phyloP scores from a whole-genome alignment of 2,888 invertebrate species.

The Drosophila flavopinicola region DNA sequence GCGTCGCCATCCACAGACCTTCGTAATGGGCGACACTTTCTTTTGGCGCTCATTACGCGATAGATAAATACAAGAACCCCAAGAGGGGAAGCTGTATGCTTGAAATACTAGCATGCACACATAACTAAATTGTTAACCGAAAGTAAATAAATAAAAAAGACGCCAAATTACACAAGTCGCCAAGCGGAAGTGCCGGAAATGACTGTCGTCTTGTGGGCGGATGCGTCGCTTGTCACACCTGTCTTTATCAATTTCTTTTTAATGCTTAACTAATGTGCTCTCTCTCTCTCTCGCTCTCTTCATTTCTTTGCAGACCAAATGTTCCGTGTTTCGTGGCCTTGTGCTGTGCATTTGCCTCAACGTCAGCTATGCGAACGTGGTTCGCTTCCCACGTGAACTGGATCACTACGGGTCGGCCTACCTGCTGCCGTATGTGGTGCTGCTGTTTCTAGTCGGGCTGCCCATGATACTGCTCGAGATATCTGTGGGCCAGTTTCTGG shows the following conservation, averaged over 20 bases:
- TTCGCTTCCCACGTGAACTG: slow-evolving; percentile 84
- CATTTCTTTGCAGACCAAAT: slow-evolving; percentile 82
- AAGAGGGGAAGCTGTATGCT: slow-evolving; percentile 12
- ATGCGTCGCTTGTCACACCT: slow-evolving; percentile 28
- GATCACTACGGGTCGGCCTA: slow-evolving; percentile 84
- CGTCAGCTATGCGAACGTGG: slow-evolving; percentile 84
- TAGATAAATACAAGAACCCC: slow-evolving; percentile 50
- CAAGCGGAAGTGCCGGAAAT: slow-evolving; percentile 73
- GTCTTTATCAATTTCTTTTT: slow-evolving; percentile 16
- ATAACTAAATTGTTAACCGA: slow-evolving; percentile 54
- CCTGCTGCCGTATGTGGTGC: slow-evolving; percentile 83
- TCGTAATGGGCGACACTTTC: slow-evolving; percentile 64
- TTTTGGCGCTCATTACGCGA: slow-evolving; percentile 73
- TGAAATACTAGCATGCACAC: slow-evolving; percentile 57
- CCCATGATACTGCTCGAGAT: slow-evolving; percentile 84
- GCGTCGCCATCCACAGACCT: slow-evolving; percentile 48
- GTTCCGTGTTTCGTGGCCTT: slow-evolving; percentile 84
- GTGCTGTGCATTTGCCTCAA: slow-evolving; percentile 84
- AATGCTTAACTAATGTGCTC: slow-evolving; percentile 18
- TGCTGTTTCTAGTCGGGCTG: slow-evolving; percentile 84
- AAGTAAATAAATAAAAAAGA: slow-evolving; percentile 39
- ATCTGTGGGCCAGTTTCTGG: slow-evolving; percentile 84
- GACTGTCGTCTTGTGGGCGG: slow-evolving; percentile 50
- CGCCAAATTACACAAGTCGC: slow-evolving; percentile 65
- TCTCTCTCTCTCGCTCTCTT: background rate